phyloP scores from a whole-genome alignment of 2,888 invertebrate species.

The Epirrhoe tristata region DNA sequence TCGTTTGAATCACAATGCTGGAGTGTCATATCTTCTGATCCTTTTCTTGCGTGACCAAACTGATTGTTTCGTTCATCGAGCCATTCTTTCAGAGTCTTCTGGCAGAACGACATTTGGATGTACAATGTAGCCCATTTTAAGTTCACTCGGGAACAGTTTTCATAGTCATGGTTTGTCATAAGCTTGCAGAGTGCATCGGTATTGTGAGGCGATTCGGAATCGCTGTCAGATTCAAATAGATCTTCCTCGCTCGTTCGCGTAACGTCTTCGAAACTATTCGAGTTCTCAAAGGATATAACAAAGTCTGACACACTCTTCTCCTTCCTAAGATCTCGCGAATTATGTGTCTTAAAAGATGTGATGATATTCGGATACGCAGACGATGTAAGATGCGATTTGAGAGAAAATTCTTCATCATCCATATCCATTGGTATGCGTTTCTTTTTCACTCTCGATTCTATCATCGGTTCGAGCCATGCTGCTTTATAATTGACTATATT shows the following conservation, averaged over 20 bases:
- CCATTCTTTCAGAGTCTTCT: conserved; percentile 91
- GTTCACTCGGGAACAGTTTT: conserved; percentile 77
- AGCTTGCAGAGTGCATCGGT: conserved; percentile 71
- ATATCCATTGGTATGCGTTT: conserved; percentile 70
- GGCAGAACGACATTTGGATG: conserved; percentile 94
- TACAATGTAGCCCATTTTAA: conserved; percentile 89
- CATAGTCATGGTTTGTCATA: conserved; percentile 61
- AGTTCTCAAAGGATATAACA: conserved; percentile 72
- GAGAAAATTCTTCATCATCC: conserved; percentile 69
- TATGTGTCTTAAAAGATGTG: conserved; percentile 79
- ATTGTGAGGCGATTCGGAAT: conserved; percentile 58
- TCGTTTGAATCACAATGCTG: conserved; percentile 70
- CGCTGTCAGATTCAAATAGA: conserved; percentile 61
- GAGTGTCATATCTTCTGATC: conserved; percentile 67
- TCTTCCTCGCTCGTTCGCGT: conserved; percentile 56
- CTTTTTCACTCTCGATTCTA: conserved; percentile 77
- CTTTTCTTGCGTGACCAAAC: conserved; percentile 60
- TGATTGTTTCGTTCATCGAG: conserved; percentile 86
- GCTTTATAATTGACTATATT: conserved; percentile 94
- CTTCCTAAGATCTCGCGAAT: conserved; percentile 73
- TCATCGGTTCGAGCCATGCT: conserved; percentile 91
- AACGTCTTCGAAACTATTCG: conserved; percentile 63
- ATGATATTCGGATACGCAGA: conserved; percentile 73
- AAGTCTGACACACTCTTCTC: conserved; percentile 73
- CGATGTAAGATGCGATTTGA: conserved; percentile 60